A percentile compares a stretch with the other conserved stretches of the same genome.
Evolutionary conservation across 2,888 invertebrate species (phyloP).

Genomic region (Cantharis nigra): DNA sequence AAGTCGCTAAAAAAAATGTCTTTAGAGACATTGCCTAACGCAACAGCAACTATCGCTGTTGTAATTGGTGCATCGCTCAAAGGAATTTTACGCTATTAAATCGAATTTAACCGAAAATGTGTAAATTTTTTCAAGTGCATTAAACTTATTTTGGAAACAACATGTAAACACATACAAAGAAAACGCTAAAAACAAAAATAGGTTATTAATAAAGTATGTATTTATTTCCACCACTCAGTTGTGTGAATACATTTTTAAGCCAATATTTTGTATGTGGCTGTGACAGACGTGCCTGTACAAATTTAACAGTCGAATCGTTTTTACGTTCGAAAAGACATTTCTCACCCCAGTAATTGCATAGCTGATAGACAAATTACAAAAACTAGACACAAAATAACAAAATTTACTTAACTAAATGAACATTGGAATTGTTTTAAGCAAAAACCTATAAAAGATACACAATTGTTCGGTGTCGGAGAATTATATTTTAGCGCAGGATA

Average conservation of each 20-base stretch:
- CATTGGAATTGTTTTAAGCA: not conserved
- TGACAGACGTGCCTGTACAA: conserved; percentile 21
- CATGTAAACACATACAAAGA: not conserved
- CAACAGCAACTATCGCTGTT: too few species aligned
- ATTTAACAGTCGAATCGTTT: conserved; percentile 19
- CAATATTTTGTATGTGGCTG: conserved; percentile 7
- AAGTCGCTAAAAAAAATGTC: not conserved
- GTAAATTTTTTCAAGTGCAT: not conserved
- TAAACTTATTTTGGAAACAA: not conserved
- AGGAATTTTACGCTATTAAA: not conserved
- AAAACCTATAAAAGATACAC: not conserved
- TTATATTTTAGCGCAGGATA: conserved; percentile 17
- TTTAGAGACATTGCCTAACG: too few species aligned
- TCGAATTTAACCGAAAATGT: not conserved
- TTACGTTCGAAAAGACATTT: conserved; percentile 18
- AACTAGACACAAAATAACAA: conserved; percentile 4
- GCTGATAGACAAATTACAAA: conserved; percentile 16
- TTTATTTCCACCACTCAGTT: conserved; percentile 1
- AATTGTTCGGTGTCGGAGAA: conserved; percentile 5
- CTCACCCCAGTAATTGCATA: not conserved
- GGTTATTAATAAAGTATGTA: not conserved
- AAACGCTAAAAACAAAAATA: not conserved
- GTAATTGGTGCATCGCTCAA: not conserved
- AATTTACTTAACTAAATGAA: conserved; percentile 6
- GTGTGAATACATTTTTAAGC: not conserved